phyloP scores from a whole-genome alignment of 2,797 vertebrate genomes.

The Mareca strepera region DNA sequence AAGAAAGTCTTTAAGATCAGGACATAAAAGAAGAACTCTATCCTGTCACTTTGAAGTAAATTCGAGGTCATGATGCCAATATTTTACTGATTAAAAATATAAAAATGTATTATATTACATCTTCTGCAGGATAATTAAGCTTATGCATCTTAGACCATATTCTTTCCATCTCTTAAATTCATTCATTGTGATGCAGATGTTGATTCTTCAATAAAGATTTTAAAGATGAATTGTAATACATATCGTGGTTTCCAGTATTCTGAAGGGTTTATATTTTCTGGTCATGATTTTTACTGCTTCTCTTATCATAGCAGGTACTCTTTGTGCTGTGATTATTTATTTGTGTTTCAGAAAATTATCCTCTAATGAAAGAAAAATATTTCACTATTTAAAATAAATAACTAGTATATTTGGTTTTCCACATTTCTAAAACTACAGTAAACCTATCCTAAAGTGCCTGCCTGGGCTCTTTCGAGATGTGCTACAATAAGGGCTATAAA shows the following conservation, averaged over 20 bases:
- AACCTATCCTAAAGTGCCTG: neutral
- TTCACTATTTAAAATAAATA: slow-evolving; percentile 49
- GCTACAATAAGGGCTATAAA: slow-evolving; percentile 27
- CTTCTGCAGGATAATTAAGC: slow-evolving; percentile 23
- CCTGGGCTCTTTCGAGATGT: slow-evolving; percentile 3
- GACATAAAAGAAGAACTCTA: neutral
- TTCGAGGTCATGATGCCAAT: slow-evolving; percentile 2
- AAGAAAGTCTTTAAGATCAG: slow-evolving; percentile 31
- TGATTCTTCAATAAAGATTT: slow-evolving; percentile 48
- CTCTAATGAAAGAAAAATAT: slow-evolving; percentile 58
- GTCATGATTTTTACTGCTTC: slow-evolving; percentile 42
- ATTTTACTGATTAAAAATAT: slow-evolving; percentile 20
- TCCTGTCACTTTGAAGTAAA: neutral
- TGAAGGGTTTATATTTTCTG: neutral
- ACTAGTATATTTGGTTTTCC: slow-evolving; percentile 11
- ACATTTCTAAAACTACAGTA: slow-evolving; percentile 7
- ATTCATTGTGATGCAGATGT: slow-evolving; percentile 46
- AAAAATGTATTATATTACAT: neutral
- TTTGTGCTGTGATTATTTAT: slow-evolving; percentile 31
- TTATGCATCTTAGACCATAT: neutral
- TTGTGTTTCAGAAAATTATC: slow-evolving; percentile 47
- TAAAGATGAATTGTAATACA: slow-evolving; percentile 31
- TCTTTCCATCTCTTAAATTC: slow-evolving; percentile 7
- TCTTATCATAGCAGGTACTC: slow-evolving; percentile 34
- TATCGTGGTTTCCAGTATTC: slow-evolving; percentile 24